Base-by-base conservation (phyloP, 1,140 invertebrate species). In the Aricia agestis region DNA sequence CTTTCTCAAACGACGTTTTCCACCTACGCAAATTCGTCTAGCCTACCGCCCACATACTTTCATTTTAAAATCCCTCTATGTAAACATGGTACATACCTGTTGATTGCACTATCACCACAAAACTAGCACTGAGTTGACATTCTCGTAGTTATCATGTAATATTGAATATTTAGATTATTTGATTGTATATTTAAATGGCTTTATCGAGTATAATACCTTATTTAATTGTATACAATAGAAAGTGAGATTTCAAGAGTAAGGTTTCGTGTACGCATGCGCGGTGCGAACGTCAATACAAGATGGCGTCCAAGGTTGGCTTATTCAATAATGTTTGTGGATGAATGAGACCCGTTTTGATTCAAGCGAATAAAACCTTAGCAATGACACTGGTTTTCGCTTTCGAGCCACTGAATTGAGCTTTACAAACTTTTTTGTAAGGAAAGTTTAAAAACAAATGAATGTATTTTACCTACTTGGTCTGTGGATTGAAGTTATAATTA, bases 271-370 rank as follows among this genome's bases (percentile, higher is more conserved):
- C 87, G 86, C 87, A 87, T 86, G 87, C 78, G 63, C 74, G 52
- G 0, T 9, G 65, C 69, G 74, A 79, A 74, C 83, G 86, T 90
- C 85, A 82, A 90, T 90, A 89, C 86, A 84, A 82, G 74, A 79
- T 68, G 68, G 76, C 69, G 66, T 45, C 72, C 80, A 83, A 82
- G 83, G 80, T 81, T 78, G 73, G 15, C 36, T 18, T 45, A 42
- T 59, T 73, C 58, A 78, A 87, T 84, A 88, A 87, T 87, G 86
- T 79, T 72, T 76, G 81, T 76, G 77, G 74, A 83, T 88, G 85
- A 87, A 87, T 85, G 81, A 19, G 59, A 70, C 63, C 59, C 41
- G 11, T 67, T 69, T 73, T 52, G 66, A 70, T 68, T 75, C 52
- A 67, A 17, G 17, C 18, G 10, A n/a, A 67, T 42, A 36, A 45